A percentile compares a stretch with the other conserved stretches of the same genome.
Conservation (phyloP, 2,797 vertebrate species). For the Pipistrellus pipistrellus region DNA sequence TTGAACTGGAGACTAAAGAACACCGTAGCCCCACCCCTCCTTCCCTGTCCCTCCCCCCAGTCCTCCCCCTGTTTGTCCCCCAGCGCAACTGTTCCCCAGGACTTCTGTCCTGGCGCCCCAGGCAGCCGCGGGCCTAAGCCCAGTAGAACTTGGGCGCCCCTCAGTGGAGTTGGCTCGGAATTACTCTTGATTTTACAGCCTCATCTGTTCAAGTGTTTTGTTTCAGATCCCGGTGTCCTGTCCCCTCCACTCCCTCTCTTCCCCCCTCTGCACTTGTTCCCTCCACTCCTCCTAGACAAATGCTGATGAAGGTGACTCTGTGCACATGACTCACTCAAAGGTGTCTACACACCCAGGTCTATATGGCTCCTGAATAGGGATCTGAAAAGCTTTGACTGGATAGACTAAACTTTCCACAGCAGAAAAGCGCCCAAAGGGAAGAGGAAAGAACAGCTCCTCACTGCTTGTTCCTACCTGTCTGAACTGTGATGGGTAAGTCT, state of each 20-base stretch:
- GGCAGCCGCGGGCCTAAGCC: constrained; percentile 15
- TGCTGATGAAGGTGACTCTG: constrained; percentile 16
- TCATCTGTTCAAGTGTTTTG: background rate
- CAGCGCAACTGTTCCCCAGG: constrained; percentile 76
- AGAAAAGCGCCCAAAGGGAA: background rate
- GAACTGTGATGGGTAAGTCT: background rate
- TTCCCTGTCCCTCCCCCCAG: background rate
- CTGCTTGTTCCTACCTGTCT: background rate
- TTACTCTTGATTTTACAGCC: constrained; percentile 47
- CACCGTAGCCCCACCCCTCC: constrained; percentile 63
- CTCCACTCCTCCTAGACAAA: background rate
- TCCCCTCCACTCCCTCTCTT: background rate
- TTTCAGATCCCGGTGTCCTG: background rate
- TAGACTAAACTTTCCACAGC: background rate
- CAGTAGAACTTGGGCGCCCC: constrained; percentile 86
- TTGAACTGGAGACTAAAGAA: constrained; percentile 82
- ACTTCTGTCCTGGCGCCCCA: constrained; percentile 29
- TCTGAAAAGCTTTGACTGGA: constrained; percentile 12
- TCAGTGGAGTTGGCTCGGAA: constrained; percentile 78
- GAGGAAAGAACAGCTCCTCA: background rate
- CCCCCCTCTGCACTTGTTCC: background rate
- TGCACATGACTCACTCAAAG: background rate
- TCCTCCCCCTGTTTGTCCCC: background rate
- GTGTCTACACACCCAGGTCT: constrained; percentile 23
- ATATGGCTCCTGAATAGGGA: background rate